Base-by-base conservation (phyloP, 1,140 invertebrate genomes). In the Harpegnathos saltator region DNA sequence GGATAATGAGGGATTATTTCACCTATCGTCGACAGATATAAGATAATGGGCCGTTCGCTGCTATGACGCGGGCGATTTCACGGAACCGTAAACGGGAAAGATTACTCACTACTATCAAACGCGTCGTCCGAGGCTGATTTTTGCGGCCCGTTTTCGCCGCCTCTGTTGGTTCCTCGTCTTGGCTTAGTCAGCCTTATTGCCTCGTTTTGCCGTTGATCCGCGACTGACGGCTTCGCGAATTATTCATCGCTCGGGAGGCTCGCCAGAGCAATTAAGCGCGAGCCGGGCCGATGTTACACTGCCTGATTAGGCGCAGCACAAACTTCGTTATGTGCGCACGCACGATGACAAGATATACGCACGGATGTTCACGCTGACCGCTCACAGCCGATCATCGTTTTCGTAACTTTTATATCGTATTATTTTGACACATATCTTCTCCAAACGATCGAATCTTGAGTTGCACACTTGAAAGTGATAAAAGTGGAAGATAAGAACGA, bases 81-180 rank as follows among this genome's bases (percentile, higher is more conserved):
- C 38, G 4, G 38, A 7, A 44, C 9, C 7, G 44, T 29, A n/a
- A 52, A 2, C 17, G 3, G 7, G n/a, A 26, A 50, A 17, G 48
- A 1, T 19, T 87, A 89, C 87, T 89, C 78, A 89, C 88, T 29
- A 89, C 74, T 63, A 29, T 69, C n/a, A 89, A 85, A 44, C 88
- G 85, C 24, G 9, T 69, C 29, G 71, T 86, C 87, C 88, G 83
- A 89, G 82, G 87, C 61, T 54, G 56, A 59, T 80, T 78, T 82
- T 26, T 68, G 56, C 50, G 2, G 4, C 63, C 54, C 84, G 87
- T 89, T 38, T 66, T 71, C n/a, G 65, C 56, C 29, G 14, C 1
- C 56, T 59, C 50, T 5, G 63, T 85, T 33, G 17, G 1, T 83
- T 83, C 54, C 50, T 29, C 52, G 48, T 26, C 66, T 19, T 58